These are phyloP conservation scores for Girardinichthys multiradiatus DNA, from an alignment of 2,113 vertebrate genomes.

Conservation along the genomic window DNA sequence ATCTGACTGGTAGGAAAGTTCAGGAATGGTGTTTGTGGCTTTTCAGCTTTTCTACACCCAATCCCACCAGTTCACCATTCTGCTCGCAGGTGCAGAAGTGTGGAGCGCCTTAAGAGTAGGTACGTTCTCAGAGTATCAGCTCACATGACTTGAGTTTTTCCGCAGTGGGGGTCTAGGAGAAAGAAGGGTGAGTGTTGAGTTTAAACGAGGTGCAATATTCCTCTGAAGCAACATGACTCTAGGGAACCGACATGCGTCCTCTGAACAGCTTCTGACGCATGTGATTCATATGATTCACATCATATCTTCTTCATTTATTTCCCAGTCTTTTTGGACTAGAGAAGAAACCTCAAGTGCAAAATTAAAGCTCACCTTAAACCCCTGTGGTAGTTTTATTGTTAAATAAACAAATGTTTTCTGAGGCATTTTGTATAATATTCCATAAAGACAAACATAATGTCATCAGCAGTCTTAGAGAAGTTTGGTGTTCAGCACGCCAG, in stretches of 20 bases:
- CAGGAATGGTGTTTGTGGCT: not conserved
- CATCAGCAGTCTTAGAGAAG: not conserved
- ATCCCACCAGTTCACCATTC: not conserved
- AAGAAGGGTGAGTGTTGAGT: slow-evolving; percentile 42
- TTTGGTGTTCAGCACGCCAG: no score
- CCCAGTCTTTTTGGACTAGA: not conserved
- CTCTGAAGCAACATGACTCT: slow-evolving; percentile 50
- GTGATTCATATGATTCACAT: slow-evolving; percentile 19
- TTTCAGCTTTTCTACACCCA: not conserved
- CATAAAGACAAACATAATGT: not conserved
- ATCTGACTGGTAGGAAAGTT: no score
- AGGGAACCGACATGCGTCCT: slow-evolving; percentile 10
- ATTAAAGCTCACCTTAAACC: not conserved
- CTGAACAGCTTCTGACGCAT: slow-evolving; percentile 19
- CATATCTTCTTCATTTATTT: not conserved
- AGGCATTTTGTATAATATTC: no score
- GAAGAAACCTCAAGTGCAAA: not conserved
- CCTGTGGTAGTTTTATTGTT: no score
- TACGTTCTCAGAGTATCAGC: slow-evolving; percentile 22
- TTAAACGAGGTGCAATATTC: slow-evolving; percentile 70
- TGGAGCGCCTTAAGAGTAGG: slow-evolving; percentile 7
- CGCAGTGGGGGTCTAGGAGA: slow-evolving; percentile 18
- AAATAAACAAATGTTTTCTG: no score
- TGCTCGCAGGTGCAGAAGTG: slow-evolving; percentile 11
- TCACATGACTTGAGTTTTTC: slow-evolving; percentile 39